phyloP scores from a whole-genome alignment of 2,797 vertebrate genomes.

The Argyrosomus regius region DNA sequence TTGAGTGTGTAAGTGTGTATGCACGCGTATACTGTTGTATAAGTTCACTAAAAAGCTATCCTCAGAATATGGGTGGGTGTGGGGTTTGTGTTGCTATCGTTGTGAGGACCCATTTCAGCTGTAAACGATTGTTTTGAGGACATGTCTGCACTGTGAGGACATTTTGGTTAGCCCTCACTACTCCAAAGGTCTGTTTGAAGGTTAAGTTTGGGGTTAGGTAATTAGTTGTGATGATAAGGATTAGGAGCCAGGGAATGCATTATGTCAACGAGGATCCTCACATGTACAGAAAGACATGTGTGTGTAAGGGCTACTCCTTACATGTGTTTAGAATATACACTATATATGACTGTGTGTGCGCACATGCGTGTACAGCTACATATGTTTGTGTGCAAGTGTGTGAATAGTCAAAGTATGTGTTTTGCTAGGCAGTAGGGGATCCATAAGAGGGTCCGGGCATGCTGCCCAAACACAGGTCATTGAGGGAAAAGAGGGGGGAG shows the following conservation, averaged over 20 bases:
- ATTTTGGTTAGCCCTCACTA: background rate
- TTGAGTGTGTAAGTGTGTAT: background rate
- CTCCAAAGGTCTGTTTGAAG: background rate
- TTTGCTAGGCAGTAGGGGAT: constrained; percentile 67
- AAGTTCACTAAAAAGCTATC: background rate
- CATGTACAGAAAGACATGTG: background rate
- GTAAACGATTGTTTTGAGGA: background rate
- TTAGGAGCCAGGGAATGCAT: background rate
- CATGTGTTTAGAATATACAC: constrained; percentile 38
- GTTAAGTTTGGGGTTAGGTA: background rate
- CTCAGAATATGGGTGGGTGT: too few relatives aligned
- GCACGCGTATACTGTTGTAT: background rate
- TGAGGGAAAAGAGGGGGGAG: constrained; percentile 66
- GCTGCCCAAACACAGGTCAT: constrained; percentile 72
- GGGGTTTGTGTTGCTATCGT: background rate
- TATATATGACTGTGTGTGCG: background rate
- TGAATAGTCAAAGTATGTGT: constrained; percentile 57
- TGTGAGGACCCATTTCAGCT: background rate
- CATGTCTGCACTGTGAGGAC: background rate
- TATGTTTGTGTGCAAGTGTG: constrained; percentile 34
- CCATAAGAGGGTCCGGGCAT: constrained; percentile 72
- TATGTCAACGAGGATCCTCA: background rate
- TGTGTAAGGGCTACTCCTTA: constrained; percentile 4
- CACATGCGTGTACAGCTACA: constrained; percentile 1
- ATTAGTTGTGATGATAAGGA: background rate